Base-by-base conservation (phyloP, 2,113 vertebrate genomes). In the Sphyrna mokarran region DNA sequence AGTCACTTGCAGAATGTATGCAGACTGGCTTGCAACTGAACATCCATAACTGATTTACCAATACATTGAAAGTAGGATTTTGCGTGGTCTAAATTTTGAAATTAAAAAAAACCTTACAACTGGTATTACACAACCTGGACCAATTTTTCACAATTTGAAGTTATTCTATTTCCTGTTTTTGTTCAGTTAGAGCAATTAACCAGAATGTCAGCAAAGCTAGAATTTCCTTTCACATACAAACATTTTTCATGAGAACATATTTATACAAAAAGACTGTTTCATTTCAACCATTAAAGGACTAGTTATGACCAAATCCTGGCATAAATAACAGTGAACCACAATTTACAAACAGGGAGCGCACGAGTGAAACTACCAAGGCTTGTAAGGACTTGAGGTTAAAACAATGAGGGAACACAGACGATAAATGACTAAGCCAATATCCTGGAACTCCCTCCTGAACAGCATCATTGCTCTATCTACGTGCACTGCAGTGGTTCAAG, bases 91-190 rank as follows among this genome's bases (percentile, higher is more conserved):
- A 10, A 95, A 72, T 48, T 72, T 72, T 70, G 93, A 70, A 72
- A 3, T 48, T 48, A 11, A 33, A 63, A 48, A 48, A 29, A 94
- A 48, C 29, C 90, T 29, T 48, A 20, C 29, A 26, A 29, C 40
- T 70, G 66, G 68, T 95, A 23, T 54, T 54, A 72, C 72, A 48
- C 43, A 95, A 22, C 94, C 70, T 54, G 43, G 26, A 29, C 37
- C 43, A 29, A 70, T 94, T 43, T 72, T 48, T 33, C 11, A 72
- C 14, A 29, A 95, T 70, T 13, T 26, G 54, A 8, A 40, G n/a
- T n/a, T n/a, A 89, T 58, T 94, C 8, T 68, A 68, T n/a, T 68
- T 95, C 69, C 26, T 95, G 68, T 43, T 94, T 58, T 94, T 70
- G 23, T 13, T 48, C 40, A 54, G 43, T 76, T 76, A 54, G 43